phyloP scores from a whole-genome alignment of 2,888 invertebrate genomes.

The Auanema sp. region DNA sequence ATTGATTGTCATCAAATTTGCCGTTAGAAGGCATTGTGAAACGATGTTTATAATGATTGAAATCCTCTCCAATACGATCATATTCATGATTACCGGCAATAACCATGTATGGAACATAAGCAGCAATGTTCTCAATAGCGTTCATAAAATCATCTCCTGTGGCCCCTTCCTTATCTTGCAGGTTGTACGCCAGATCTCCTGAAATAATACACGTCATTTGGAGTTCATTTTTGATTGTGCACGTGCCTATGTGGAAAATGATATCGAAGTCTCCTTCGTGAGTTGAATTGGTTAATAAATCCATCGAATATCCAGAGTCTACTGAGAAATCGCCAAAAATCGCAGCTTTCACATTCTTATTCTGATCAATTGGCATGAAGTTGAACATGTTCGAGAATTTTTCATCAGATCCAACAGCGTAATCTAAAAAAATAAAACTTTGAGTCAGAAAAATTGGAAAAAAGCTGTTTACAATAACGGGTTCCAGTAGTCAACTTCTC shows the following conservation, averaged over 20 bases:
- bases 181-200: slow-evolving; percentile 93
- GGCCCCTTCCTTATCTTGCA: slow-evolving; percentile 77
- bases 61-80: slow-evolving; percentile 76
- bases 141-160: slow-evolving; percentile 68
- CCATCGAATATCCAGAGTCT: slow-evolving; percentile 83
- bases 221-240: neutral
- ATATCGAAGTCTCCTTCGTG: slow-evolving; percentile 71
- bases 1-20: slow-evolving; percentile 60
- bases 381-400: slow-evolving; percentile 42
- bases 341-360: slow-evolving; percentile 67
- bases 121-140: slow-evolving; percentile 63
- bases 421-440: slow-evolving; percentile 32
- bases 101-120: slow-evolving; percentile 75
- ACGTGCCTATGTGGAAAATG: slow-evolving; percentile 62
- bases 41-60: slow-evolving; percentile 86
- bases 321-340: slow-evolving; percentile 93
- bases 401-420: slow-evolving; percentile 51
- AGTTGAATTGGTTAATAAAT: slow-evolving; percentile 80
- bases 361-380: slow-evolving; percentile 43
- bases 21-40: slow-evolving; percentile 83
- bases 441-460: neutral
- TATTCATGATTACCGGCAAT: slow-evolving; percentile 74
- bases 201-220: neutral
- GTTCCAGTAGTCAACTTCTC: slow-evolving; percentile 1
- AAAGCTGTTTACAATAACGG: neutral